Conservation (phyloP, 2,888 invertebrate species). For the Agriotes lineatus region DNA sequence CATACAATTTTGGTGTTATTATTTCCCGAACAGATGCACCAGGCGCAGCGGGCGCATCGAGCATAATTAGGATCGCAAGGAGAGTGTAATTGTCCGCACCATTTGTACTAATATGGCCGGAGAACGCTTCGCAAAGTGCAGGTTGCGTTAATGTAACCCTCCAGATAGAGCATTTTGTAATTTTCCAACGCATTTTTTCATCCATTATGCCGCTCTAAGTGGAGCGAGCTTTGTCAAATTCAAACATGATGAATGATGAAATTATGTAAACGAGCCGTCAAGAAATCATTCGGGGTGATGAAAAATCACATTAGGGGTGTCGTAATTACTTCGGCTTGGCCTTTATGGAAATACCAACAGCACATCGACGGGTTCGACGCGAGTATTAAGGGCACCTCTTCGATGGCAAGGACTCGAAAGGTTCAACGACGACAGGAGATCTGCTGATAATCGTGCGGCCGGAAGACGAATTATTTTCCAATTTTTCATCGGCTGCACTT, state of each 20-base stretch:
- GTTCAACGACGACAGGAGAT: constrained; percentile 22
- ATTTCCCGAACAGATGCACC: background rate
- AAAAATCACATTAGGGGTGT: constrained; percentile 41
- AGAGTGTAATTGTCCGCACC: background rate
- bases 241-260: constrained; percentile 50
- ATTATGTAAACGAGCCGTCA: constrained; percentile 53
- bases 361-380: constrained; percentile 27
- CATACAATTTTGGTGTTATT: no score
- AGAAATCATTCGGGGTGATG: constrained; percentile 46
- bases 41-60: background rate
- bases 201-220: constrained; percentile 37
- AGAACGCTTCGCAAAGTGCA: background rate
- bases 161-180: constrained; percentile 38
- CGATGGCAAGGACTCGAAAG: background rate
- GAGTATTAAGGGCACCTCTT: constrained; percentile 25
- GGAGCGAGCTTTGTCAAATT: constrained; percentile 40
- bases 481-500: constrained; percentile 21
- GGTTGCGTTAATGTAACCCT: constrained; percentile 26
- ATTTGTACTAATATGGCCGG: background rate
- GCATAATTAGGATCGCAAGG: background rate
- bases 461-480: constrained; percentile 24
- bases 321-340: constrained; percentile 38
- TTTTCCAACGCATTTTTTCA: constrained; percentile 38
- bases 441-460: constrained; percentile 23
- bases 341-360: constrained; percentile 37